A percentile compares a stretch with the other conserved stretches of the same genome.
phyloP scores from a whole-genome alignment of 1,140 invertebrate genomes.

The Hestina assimilis region DNA sequence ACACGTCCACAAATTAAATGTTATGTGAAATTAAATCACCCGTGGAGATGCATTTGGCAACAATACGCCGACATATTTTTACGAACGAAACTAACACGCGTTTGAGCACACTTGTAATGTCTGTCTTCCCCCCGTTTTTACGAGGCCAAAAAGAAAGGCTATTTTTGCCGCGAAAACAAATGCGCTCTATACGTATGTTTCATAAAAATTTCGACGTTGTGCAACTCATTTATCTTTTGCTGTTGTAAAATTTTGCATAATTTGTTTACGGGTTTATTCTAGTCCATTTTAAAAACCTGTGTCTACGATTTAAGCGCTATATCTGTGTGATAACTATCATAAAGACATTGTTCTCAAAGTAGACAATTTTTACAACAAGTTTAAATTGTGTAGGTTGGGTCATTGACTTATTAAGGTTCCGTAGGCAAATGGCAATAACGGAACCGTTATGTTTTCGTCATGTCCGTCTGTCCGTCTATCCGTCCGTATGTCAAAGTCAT shows the following conservation, averaged over 20 bases:
- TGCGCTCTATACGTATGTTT: slow-evolving; percentile 5
- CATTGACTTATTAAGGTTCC: too few relatives aligned
- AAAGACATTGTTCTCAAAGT: too few relatives aligned
- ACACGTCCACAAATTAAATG: slow-evolving; percentile 44
- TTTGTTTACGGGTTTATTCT: neutral
- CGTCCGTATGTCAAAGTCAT: too few relatives aligned
- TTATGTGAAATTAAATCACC: slow-evolving; percentile 48
- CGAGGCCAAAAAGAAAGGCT: neutral
- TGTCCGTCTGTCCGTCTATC: too few relatives aligned
- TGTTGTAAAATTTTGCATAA: neutral
- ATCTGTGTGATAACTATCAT: too few relatives aligned
- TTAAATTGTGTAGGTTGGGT: too few relatives aligned
- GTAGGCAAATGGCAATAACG: too few relatives aligned
- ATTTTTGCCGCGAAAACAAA: slow-evolving; percentile 12
- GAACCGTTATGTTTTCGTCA: too few relatives aligned
- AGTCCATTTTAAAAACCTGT: too few relatives aligned
- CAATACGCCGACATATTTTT: slow-evolving; percentile 26
- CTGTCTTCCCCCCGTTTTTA: neutral
- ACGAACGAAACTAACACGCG: neutral
- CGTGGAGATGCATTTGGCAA: slow-evolving; percentile 32
- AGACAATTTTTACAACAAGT: too few relatives aligned
- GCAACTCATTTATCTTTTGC: neutral
- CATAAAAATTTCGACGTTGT: slow-evolving; percentile 5
- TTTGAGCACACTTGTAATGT: slow-evolving; percentile 2
- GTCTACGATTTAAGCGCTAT: too few relatives aligned